Conservation (phyloP, 2,797 vertebrate species). For the Phoebastria nigripes region DNA sequence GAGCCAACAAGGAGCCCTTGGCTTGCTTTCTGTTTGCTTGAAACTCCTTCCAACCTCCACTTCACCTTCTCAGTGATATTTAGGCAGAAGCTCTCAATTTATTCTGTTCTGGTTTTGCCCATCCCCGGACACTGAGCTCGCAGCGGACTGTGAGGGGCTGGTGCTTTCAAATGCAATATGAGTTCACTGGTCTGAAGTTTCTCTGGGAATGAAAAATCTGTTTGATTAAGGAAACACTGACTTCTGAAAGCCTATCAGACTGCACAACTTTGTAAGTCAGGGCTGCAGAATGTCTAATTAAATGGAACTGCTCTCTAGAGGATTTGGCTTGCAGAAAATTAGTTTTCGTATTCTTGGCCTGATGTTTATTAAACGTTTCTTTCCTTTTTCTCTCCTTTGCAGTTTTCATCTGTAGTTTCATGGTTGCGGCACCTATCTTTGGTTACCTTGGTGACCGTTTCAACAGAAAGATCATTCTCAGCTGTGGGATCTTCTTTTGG, state of each 20-base stretch:
- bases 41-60: not conserved
- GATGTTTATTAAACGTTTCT: slow-evolving; percentile 4
- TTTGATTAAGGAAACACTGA: not conserved
- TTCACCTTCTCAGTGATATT: not conserved
- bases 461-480: slow-evolving; percentile 88
- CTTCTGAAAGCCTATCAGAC: not conserved
- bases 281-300: slow-evolving; percentile 31
- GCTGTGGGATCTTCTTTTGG: slow-evolving; percentile 90
- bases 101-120: not conserved
- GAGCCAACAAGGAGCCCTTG: not conserved
- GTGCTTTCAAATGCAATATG: not conserved
- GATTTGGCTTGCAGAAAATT: slow-evolving; percentile 40
- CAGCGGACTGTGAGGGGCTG: not conserved
- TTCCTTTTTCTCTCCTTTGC: not conserved
- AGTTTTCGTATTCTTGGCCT: not conserved
- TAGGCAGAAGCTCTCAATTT: not conserved
- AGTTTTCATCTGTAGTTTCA: slow-evolving; percentile 93
- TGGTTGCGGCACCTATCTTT: slow-evolving; percentile 87
- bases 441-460: slow-evolving; percentile 90
- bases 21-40: not conserved
- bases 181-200: not conserved
- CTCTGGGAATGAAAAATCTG: not conserved
- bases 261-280: not conserved
- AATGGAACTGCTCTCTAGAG: slow-evolving; percentile 18
- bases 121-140: not conserved